phyloP scores from a whole-genome alignment of 1,140 invertebrate species.

The Limonius californicus region DNA sequence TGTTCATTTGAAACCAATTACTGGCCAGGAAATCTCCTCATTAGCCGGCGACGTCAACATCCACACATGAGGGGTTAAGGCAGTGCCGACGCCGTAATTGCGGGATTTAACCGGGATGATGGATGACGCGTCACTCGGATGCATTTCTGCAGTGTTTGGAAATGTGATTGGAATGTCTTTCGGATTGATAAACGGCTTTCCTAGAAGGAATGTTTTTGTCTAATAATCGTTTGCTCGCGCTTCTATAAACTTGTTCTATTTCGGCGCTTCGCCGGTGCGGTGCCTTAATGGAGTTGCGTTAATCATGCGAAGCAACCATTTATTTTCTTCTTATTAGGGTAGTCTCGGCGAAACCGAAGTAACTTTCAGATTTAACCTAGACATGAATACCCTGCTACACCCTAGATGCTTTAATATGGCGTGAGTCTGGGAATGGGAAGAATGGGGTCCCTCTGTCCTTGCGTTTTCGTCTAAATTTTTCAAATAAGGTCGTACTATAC shows the following conservation, averaged over 20 bases:
- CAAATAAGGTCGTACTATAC: too few relatives aligned
- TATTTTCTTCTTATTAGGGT: constrained; percentile 3
- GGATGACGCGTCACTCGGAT: constrained; percentile 21
- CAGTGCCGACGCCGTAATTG: constrained; percentile 20
- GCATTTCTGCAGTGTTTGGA: constrained; percentile 30
- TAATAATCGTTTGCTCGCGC: background rate
- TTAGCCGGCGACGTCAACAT: constrained; percentile 16
- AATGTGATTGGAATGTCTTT: constrained; percentile 24
- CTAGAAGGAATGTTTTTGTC: background rate
- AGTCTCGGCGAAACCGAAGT: background rate
- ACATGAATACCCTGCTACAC: background rate
- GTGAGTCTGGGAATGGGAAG: too few relatives aligned
- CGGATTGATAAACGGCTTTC: constrained; percentile 25
- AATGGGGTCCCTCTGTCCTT: too few relatives aligned
- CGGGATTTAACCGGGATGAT: constrained; percentile 24
- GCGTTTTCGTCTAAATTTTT: too few relatives aligned
- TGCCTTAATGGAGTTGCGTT: constrained; percentile 7
- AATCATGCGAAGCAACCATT: background rate
- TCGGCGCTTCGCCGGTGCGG: background rate
- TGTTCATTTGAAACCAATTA: constrained; percentile 20
- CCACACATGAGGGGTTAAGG: constrained; percentile 21
- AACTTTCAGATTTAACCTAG: background rate
- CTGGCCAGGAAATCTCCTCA: constrained; percentile 11
- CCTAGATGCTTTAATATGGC: too few relatives aligned
- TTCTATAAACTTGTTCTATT: constrained; percentile 1